Conservation (phyloP, 2,113 vertebrate genomes). For the Elephantulus edwardii region DNA sequence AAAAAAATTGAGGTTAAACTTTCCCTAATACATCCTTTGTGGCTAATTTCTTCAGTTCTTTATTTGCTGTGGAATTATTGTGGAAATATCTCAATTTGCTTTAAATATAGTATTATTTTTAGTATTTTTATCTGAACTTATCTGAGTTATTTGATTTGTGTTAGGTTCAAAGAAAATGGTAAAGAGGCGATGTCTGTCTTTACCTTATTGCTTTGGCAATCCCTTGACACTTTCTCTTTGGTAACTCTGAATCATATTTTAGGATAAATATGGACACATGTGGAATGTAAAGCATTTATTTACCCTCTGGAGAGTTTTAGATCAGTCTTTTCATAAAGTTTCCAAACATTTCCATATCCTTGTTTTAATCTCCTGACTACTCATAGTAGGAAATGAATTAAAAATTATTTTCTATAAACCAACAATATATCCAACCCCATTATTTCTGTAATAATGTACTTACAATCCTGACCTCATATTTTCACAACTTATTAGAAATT, state of each 20-base stretch:
- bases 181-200: background rate
- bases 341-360: background rate
- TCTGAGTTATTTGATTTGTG: background rate
- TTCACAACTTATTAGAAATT: background rate
- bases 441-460: background rate
- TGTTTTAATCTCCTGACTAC: background rate
- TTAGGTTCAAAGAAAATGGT: background rate
- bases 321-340: background rate
- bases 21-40: background rate
- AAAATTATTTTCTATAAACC: conserved; percentile 3
- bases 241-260: background rate
- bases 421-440: background rate
- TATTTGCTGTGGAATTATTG: background rate
- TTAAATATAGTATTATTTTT: background rate
- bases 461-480: background rate
- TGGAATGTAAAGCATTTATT: background rate
- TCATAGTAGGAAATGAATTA: background rate
- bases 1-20: background rate
- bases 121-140: background rate
- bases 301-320: background rate
- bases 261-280: background rate
- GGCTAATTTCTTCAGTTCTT: background rate
- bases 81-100: background rate
- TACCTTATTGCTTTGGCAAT: background rate
- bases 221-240: background rate